Percentiles rank a stretch among this genome's conserved stretches.
phyloP scores from a whole-genome alignment of 92 coral and sea anemone genomes.

The Bergia sp. region DNA sequence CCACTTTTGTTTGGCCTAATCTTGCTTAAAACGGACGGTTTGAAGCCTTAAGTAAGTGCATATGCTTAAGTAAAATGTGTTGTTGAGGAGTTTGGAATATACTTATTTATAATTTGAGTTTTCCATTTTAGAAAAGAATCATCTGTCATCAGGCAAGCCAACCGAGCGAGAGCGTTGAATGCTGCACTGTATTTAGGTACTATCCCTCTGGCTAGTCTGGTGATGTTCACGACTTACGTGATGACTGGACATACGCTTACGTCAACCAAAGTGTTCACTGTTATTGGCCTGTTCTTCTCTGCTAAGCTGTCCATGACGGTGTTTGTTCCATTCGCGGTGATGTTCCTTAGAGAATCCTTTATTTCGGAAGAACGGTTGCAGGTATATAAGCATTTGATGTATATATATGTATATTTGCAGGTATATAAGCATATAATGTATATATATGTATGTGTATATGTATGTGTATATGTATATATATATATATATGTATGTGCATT shows the following conservation, averaged over 20 bases:
- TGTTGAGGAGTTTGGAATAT: background rate
- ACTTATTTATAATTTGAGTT: background rate
- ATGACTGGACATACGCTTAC: conserved; percentile 74
- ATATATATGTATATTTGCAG: background rate
- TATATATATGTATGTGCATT: too few relatives aligned
- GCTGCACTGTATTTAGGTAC: conserved; percentile 64
- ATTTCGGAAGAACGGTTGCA: conserved; percentile 80
- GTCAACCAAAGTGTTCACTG: conserved; percentile 86
- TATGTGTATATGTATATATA: too few relatives aligned
- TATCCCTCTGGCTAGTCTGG: conserved; percentile 62
- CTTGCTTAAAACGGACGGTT: background rate
- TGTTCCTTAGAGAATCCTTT: conserved; percentile 76
- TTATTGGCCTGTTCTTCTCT: conserved; percentile 78
- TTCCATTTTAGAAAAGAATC: conserved; percentile 68
- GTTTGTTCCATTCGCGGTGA: conserved; percentile 77
- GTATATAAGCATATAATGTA: background rate
- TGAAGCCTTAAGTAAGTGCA: background rate
- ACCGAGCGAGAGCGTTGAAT: conserved; percentile 71
- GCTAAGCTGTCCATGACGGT: conserved; percentile 65
- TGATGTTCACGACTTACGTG: conserved; percentile 82
- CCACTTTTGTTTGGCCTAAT: background rate
- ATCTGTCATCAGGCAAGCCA: conserved; percentile 64
- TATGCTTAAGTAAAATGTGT: too few relatives aligned
- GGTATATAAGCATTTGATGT: conserved; percentile 38
- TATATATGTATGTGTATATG: too few relatives aligned